Evolutionary conservation across 2,113 vertebrate species (phyloP), one percentile per base, ranked within the genome.

Genomic region (Cyanoliseus patagonus): DNA sequence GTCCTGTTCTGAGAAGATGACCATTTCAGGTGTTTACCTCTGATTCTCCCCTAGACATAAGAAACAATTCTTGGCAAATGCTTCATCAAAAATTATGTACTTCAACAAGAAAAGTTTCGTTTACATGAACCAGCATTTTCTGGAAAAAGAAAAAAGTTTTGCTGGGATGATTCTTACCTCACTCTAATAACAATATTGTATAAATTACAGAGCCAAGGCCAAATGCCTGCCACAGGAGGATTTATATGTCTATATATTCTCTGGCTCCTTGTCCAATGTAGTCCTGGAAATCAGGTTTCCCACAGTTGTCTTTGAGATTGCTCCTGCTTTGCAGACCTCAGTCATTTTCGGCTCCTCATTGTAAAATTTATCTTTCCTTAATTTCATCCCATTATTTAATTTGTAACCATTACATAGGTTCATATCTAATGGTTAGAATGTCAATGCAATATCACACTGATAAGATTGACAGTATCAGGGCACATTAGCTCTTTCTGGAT

Each of bases 381-480:
- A 87, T 89, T 91, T 89, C 18, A 76, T 75, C 24, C 27, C 53
- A 69, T 84, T 94, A 81, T 69, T 84, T 95, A 55, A 64, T 86
- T 92, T 92, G 57, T 66, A 91, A 55, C 55, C 33, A 66, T 95
- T 91, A 76, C 63, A 92, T 33, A 64, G 47, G 57, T 95, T 92
- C 74, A 62, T 35, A 44, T 30, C 33, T 95, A 78, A 87, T 42
- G 28, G 52, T 79, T 90, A 69, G 72, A 88, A 88, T 89, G 86
- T 82, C 77, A 82, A n/a, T 91, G 47, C 52, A 91, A 51, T 55
- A 87, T 68, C 62, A 52, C 2, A 4, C 52, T 91, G 93, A 44
- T 76, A 91, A 89, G 84, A 94, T 66, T 91, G 94, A 94, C 91
- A 87, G 42, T 91, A 87, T 79, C 66, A 89, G 81, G 33, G 42